Evolutionary conservation across 92 coral and sea anemone genomes (phyloP).

Genomic region (Metridium senile): DNA sequence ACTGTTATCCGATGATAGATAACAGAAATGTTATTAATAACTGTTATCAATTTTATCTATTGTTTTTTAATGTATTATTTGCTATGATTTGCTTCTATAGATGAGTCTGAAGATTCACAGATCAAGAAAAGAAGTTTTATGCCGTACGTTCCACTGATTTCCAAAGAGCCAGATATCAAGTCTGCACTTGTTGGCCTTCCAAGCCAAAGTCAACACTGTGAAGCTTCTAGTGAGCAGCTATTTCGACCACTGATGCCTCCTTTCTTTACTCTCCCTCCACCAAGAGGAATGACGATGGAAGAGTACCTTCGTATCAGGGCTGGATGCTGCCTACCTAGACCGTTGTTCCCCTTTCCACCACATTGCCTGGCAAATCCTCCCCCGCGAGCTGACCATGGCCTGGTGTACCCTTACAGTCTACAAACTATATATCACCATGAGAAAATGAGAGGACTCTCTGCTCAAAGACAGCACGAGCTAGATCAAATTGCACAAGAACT

Average conservation of each 20-base stretch:
- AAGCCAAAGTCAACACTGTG: background rate
- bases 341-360: constrained; percentile 42
- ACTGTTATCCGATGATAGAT: too few relatives aligned
- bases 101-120: too few relatives aligned
- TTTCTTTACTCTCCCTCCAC: constrained; percentile 22
- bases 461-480: background rate
- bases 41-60: too few relatives aligned
- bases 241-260: constrained; percentile 10
- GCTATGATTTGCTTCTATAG: too few relatives aligned
- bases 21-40: too few relatives aligned
- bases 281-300: constrained; percentile 39
- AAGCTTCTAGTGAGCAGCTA: background rate
- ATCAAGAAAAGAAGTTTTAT: too few relatives aligned
- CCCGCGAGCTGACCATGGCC: background rate
- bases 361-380: background rate
- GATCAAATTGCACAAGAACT: constrained; percentile 7
- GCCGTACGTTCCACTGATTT: too few relatives aligned
- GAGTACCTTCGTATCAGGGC: constrained; percentile 37
- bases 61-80: too few relatives aligned
- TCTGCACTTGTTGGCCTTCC: background rate
- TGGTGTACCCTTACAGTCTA: background rate
- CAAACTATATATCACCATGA: constrained; percentile 17
- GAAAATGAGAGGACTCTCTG: constrained; percentile 2
- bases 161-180: background rate
- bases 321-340: constrained; percentile 24